Conservation (phyloP, 2,888 invertebrate species). For the Sesia apiformis region DNA sequence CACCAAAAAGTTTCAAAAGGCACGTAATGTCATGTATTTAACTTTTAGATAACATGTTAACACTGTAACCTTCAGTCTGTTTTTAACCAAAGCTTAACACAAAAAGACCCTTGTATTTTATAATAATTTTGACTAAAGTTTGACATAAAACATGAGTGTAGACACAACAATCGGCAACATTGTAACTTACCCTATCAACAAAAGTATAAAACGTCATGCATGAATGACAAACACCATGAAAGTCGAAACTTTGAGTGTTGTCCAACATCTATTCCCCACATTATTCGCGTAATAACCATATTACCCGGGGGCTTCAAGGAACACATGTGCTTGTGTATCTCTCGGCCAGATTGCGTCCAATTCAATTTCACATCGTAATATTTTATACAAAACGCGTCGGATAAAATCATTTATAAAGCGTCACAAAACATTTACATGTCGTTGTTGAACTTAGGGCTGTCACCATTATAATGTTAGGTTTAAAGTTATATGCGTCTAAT, state of each 20-base stretch:
- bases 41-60: not conserved
- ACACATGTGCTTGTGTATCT: constrained; percentile 39
- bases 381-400: constrained; percentile 60
- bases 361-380: constrained; percentile 66
- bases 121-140: not conserved
- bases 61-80: not conserved
- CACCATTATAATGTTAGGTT: not conserved
- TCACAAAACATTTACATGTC: constrained; percentile 53
- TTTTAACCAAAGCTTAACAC: not conserved
- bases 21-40: too few relatives aligned
- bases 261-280: constrained; percentile 18
- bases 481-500: too few relatives aligned
- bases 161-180: constrained; percentile 21
- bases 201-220: not conserved
- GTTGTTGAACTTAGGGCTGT: constrained; percentile 18
- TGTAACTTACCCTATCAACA: constrained; percentile 8
- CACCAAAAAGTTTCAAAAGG: too few relatives aligned
- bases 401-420: constrained; percentile 69
- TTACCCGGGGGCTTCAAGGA: constrained; percentile 31
- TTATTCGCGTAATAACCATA: constrained; percentile 19
- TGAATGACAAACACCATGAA: not conserved
- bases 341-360: constrained; percentile 56
- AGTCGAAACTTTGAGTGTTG: constrained; percentile 1
- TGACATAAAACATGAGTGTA: constrained; percentile 6
- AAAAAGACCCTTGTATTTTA: not conserved